Base-by-base conservation (phyloP, 2,797 vertebrate genomes). In the Orestias chungarensis region DNA sequence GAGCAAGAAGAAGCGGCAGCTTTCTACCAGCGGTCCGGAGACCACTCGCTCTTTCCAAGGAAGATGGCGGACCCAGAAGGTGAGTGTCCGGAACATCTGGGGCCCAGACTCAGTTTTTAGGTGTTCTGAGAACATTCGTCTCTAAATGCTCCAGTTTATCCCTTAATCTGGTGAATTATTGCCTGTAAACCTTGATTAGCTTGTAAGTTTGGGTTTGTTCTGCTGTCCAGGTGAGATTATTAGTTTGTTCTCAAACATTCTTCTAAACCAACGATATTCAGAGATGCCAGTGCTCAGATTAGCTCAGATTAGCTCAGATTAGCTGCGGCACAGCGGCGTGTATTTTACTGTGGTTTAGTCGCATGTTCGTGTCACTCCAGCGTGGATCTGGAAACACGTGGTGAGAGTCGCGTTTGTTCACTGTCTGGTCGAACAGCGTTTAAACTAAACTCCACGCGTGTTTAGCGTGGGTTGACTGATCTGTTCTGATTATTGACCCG, bases 21-120 rank as follows among this genome's bases (percentile, higher is more conserved):
- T 40, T 35, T 62, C 35, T 25, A 7, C 35, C 42, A 23, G 11
- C 12, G 23, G 23, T 33, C 25, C 2, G 2, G 23, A n/a, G 59
- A 42, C 6, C 11, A n/a, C 20, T 27, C 64, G 25, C 33, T 71
- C 68, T 31, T 35, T 67, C 12, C 23, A 44, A 11, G n/a, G 52
- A 79, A 79, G 64, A 79, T 79, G 77, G 77, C 77, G 72, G 77
- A 74, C 27, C 7, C 8, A 33, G 64, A 62, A 54, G 77, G 77
- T 79, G 20, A 79, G 76, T 44, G 23, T 6, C 10, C 17, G 15
- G 43, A 49, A 47, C 54, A 44, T 54, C 25, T 17, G 0, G 2
- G 8, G 2, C 6, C 1, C 1, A 17, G 3, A 1, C 52, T 20
- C 2, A 6, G 11, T 18, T 54, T 14, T 40, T n/a, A 47, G 17